Evolutionary conservation across 37 sponge, comb jelly and placozoan genomes (phyloP), one percentile per base, ranked within the genome.

Genomic region (Aplysina aerophoba): DNA sequence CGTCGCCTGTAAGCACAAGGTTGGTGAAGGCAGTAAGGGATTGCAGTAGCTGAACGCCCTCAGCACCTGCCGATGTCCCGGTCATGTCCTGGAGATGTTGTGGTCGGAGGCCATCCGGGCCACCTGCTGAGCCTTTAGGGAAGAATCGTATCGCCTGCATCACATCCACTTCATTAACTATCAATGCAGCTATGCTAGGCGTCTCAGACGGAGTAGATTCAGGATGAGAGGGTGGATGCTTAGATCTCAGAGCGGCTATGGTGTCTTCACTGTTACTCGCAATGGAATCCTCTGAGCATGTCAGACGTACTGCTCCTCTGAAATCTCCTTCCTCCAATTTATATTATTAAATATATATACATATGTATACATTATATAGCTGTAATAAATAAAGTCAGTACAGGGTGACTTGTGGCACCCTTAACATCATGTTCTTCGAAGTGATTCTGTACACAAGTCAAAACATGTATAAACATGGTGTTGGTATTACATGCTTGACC

Each of bases 121-220:
- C 59, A 62, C 64, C 64, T 11, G 64, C 64, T 62, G 64, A 62
- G 28, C 12, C 12, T 62, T 62, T 62, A 62, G 64, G 64, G 50
- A 28, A 62, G 64, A 14, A 62, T 62, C 28, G 64, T 6, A 62
- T 62, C 28, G 64, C 28, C 64, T 62, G 64, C 28, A 3, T 62
- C 64, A 62, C 24, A 14, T 62, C 64, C 64, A 4, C 11, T 4
- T 62, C 64, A 28, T 62, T 62, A 11, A 27, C 64, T 13, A 14
- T 62, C 12, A 62, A 13, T 62, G 64, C 64, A 62, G 27, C 11
- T 62, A n/a, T 14, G 11, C 27, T 8, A 44, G 50, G 6, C 6
- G 8, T 8, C 50, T 44, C 50, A 44, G 50, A 8, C 3, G 8
- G 50, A 44, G 50, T 44, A 8, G 8, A 44, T 44, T 44, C 50